Conservation (phyloP, 1,140 invertebrate genomes). For the Cotesia typhae region DNA sequence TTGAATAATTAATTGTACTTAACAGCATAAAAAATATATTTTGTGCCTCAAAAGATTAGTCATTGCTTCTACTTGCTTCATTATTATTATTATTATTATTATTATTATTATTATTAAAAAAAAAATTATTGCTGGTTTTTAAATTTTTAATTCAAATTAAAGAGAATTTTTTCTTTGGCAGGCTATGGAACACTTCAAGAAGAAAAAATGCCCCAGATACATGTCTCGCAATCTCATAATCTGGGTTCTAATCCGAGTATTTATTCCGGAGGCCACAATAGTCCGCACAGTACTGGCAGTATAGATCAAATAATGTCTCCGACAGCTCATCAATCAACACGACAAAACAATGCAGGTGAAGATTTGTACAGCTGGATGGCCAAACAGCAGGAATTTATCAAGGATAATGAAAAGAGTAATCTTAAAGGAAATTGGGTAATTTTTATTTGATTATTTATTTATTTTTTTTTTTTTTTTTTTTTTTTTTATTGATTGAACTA, state of each 20-base stretch:
- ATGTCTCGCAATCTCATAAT: conserved; percentile 60
- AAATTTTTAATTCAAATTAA: background rate
- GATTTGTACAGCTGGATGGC: conserved; percentile 96
- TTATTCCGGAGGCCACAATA: conserved; percentile 66
- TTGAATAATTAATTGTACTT: too few relatives aligned
- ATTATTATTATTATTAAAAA: too few relatives aligned
- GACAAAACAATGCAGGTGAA: conserved; percentile 70
- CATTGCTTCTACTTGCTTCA: too few relatives aligned
- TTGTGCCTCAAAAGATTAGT: too few relatives aligned
- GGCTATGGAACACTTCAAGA: conserved; percentile 80
- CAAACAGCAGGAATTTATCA: conserved; percentile 81
- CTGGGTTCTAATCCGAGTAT: conserved; percentile 72
- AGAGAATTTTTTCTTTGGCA: conserved; percentile 47
- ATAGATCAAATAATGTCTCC: conserved; percentile 61
- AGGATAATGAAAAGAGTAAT: conserved; percentile 62
- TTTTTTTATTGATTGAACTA: conserved; percentile 19
- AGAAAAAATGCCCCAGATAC: conserved; percentile 68
- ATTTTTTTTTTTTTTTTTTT: conserved; percentile 20
- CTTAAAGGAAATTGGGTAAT: conserved; percentile 64
- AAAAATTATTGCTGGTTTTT: background rate
- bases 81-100: too few relatives aligned
- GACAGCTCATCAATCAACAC: conserved; percentile 55
- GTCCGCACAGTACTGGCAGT: conserved; percentile 63
- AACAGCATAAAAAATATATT: too few relatives aligned
- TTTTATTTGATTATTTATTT: background rate